These are phyloP conservation scores for Bufotes viridis DNA, from an alignment of 2,797 vertebrate genomes.

Conservation along the genomic window DNA sequence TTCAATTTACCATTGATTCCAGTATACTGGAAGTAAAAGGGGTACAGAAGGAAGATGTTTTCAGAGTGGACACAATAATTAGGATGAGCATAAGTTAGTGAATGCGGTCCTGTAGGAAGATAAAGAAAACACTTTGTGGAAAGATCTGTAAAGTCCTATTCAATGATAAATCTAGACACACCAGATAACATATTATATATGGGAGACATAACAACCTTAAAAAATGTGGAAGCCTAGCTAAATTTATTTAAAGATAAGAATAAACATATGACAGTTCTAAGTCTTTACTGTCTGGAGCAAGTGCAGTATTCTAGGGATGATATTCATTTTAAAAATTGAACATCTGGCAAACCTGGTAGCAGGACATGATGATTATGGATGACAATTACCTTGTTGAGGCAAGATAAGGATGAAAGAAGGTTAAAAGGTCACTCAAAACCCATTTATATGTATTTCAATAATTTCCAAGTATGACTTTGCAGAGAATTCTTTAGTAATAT, in stretches of 20 bases:
- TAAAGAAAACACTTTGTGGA: too few relatives aligned
- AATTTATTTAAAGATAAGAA: neutral
- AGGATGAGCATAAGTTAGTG: too few relatives aligned
- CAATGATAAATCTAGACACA: neutral
- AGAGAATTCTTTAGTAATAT: neutral
- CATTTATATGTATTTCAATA: conserved; percentile 4
- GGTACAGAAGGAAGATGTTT: neutral
- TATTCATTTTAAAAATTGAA: conserved; percentile 5
- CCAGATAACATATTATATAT: neutral
- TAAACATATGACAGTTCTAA: neutral
- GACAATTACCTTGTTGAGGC: neutral
- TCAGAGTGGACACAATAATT: too few relatives aligned
- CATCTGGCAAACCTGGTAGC: conserved; percentile 8
- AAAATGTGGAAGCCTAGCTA: neutral
- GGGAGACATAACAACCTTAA: neutral
- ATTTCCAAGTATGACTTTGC: neutral
- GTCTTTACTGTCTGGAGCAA: neutral
- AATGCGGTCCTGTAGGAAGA: too few relatives aligned
- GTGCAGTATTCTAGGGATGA: neutral
- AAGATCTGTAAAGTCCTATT: neutral
- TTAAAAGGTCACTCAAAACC: neutral
- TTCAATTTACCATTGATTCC: too few relatives aligned
- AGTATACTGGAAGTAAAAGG: too few relatives aligned
- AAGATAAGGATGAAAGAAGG: conserved; percentile 18
- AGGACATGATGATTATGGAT: conserved; percentile 10